Evolutionary conservation across 1,140 invertebrate genomes (phyloP), one percentile per base, ranked within the genome.

Genomic region (Caenorhabditis inopinata): DNA sequence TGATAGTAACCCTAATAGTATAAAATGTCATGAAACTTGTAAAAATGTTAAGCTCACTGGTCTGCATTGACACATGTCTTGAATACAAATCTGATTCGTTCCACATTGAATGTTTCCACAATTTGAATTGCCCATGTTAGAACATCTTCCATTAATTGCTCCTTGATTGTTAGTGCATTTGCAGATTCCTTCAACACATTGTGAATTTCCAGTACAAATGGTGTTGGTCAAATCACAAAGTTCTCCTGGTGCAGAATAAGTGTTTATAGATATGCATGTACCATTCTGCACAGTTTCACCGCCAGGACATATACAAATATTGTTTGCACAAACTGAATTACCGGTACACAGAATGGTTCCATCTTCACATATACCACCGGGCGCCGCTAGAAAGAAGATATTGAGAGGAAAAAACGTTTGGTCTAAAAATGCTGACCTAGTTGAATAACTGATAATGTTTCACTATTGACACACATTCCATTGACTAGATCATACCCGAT

Each of bases 321-420:
- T 62, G 45, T 81, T 82, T 0, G 82, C 82, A 68, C 82, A 83
- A 18, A 83, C 53, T 14, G 79, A 78, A 46, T 83, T 83, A 25
- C 82, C 82, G 16, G 82, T 83, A 27, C 82, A 83, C 1, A 58
- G n/a, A 45, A 73, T 45, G 1, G 75, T 53, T 16, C 51, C 32
- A 18, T 27, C 38, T 49, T 79, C 68, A 45, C 82, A 83, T n/a
- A 76, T 48, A 14, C 80, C 82, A 42, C 82, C 82, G n/a, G 82
- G 82, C 2, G 79, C 49, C 5, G 78, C 82, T 83, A 21, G 46
- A 83, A 58, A n/a, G n/a, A n/a, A n/a, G n/a, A n/a, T n/a, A n/a
- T n/a, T n/a, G n/a, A n/a, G n/a, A n/a, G n/a, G n/a, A n/a, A n/a
- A n/a, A n/a, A n/a, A n/a, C n/a, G n/a, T n/a, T n/a, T n/a, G n/a